Evolutionary conservation across 2,113 vertebrate genomes (phyloP).

Genomic region (Hylia prasina): DNA sequence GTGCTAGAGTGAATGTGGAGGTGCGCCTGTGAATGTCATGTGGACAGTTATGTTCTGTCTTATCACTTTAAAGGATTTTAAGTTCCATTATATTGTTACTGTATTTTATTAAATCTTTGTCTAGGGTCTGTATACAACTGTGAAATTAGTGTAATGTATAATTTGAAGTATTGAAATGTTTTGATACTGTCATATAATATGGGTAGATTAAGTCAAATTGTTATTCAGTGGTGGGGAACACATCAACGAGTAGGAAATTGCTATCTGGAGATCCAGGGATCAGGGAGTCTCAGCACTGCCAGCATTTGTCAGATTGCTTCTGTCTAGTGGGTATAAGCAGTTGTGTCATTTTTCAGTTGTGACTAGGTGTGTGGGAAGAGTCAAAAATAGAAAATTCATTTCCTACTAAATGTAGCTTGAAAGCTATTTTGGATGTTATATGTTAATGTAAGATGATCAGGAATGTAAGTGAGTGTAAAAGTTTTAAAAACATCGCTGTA

Average conservation of each 20-base stretch:
- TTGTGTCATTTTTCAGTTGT: background rate
- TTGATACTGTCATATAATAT: background rate
- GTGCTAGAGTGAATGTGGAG: background rate
- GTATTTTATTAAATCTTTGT: background rate
- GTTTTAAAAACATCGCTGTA: background rate
- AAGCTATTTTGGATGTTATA: background rate
- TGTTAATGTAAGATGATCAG: background rate
- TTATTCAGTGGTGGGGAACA: background rate
- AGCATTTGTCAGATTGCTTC: background rate
- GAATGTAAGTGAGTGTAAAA: background rate
- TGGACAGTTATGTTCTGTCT: background rate
- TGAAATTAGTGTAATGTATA: background rate
- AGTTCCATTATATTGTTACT: background rate
- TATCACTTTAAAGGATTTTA: background rate
- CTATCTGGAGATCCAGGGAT: background rate
- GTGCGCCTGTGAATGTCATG: background rate
- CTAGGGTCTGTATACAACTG: background rate
- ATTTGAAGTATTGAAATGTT: background rate
- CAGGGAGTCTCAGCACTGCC: background rate
- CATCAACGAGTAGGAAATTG: background rate
- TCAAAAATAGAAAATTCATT: background rate
- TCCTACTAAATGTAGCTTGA: background rate
- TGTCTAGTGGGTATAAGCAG: background rate
- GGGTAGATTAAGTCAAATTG: background rate
- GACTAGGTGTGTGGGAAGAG: background rate